phyloP scores from a whole-genome alignment of 2,797 vertebrate species.

The Muraenolepis orangiensis region DNA sequence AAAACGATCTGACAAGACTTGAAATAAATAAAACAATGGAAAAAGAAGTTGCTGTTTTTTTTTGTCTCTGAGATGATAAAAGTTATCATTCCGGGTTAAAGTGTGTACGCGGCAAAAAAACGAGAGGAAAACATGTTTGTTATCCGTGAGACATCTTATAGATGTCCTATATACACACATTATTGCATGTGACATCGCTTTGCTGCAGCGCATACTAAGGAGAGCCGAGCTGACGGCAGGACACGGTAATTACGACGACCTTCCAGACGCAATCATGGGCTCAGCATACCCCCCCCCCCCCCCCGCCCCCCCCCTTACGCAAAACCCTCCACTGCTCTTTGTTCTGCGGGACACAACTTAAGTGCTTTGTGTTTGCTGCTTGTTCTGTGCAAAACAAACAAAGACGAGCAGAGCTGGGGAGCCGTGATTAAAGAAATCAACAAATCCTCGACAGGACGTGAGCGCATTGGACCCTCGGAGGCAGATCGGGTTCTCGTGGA shows the following conservation, averaged over 20 bases:
- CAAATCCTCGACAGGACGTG: conserved; percentile 76
- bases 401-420: conserved; percentile 66
- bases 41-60: not conserved
- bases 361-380: conserved; percentile 63
- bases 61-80: not conserved
- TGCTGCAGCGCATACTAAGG: conserved; percentile 35
- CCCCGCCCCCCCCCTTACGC: too few relatives aligned
- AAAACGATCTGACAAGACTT: not conserved
- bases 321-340: conserved; percentile 50
- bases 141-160: not conserved
- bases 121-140: conserved; percentile 9
- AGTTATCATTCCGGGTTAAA: not conserved
- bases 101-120: conserved; percentile 3
- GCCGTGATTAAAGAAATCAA: conserved; percentile 77
- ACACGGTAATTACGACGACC: conserved; percentile 60
- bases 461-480: conserved; percentile 72
- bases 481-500: conserved; percentile 71
- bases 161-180: conserved; percentile 21
- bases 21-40: not conserved
- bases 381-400: conserved; percentile 74
- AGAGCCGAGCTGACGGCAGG: conserved; percentile 47
- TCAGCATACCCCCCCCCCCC: too few relatives aligned
- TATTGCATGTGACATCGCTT: conserved; percentile 43
- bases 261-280: conserved; percentile 65
- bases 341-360: conserved; percentile 57